A percentile compares a stretch with the other conserved stretches of the same genome.
Conservation (phyloP, 2,888 invertebrate species). For the Orthosia gothica region DNA sequence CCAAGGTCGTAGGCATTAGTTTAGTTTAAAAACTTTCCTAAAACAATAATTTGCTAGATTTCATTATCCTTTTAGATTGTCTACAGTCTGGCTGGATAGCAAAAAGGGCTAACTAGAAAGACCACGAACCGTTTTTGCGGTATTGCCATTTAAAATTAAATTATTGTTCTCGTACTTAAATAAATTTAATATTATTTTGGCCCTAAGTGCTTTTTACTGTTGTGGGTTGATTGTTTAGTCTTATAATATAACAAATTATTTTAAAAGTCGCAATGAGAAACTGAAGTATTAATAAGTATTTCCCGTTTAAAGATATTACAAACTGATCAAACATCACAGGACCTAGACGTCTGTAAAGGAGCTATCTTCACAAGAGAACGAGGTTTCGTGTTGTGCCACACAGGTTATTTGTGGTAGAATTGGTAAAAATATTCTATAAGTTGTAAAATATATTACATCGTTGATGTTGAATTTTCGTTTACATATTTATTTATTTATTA, state of each 20-base stretch:
- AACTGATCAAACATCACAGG: background rate
- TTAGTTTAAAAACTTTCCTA: background rate
- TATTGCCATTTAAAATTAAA: background rate
- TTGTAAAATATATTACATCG: background rate
- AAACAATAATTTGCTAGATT: background rate
- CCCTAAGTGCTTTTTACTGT: conserved; percentile 12
- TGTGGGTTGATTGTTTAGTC: conserved; percentile 5
- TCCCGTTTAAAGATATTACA: background rate
- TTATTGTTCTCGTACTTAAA: background rate
- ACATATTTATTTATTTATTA: too few relatives aligned
- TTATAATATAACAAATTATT: background rate
- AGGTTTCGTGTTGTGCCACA: background rate
- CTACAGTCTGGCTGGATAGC: background rate
- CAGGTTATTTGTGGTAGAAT: background rate
- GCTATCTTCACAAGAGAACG: background rate
- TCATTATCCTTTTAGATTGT: background rate
- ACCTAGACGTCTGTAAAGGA: background rate
- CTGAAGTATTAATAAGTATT: background rate
- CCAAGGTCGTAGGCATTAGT: too few relatives aligned
- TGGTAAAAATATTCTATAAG: background rate
- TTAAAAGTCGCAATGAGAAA: background rate
- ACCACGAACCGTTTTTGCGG: background rate
- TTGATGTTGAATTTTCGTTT: background rate
- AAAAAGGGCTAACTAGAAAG: background rate
- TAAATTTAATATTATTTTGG: conserved; percentile 5